These are phyloP conservation scores for Sisor rabdophorus DNA, from an alignment of 2,113 vertebrate species.

Conservation along the genomic window DNA sequence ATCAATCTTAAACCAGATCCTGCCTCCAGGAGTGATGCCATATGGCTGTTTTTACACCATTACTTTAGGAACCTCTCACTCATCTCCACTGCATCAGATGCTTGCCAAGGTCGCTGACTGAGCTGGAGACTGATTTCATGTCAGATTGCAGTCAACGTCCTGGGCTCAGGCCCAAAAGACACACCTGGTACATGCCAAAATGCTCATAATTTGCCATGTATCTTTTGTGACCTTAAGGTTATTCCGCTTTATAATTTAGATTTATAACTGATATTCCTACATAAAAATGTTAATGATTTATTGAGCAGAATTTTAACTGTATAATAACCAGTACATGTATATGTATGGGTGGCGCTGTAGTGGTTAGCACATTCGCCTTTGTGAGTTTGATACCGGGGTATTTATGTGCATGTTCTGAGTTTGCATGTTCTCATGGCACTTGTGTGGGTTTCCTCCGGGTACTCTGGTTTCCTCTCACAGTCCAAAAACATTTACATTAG, in stretches of 20 bases:
- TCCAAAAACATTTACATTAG: too few relatives aligned
- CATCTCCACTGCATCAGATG: slow-evolving; percentile 15
- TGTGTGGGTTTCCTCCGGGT: too few relatives aligned
- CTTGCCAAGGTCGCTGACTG: slow-evolving; percentile 38
- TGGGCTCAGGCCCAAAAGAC: slow-evolving; percentile 50
- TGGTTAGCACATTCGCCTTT: too few relatives aligned
- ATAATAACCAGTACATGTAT: neutral
- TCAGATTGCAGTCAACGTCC: slow-evolving; percentile 46
- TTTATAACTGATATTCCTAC: neutral
- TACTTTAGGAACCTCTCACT: slow-evolving; percentile 37
- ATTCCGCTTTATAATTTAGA: neutral
- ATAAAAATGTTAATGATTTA: slow-evolving; percentile 23
- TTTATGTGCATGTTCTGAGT: too few relatives aligned
- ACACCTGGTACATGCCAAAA: slow-evolving; percentile 56
- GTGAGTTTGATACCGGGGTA: too few relatives aligned
- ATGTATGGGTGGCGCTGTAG: too few relatives aligned
- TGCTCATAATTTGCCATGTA: slow-evolving; percentile 43
- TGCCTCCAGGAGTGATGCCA: slow-evolving; percentile 62
- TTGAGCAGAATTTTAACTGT: neutral
- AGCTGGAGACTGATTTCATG: slow-evolving; percentile 52
- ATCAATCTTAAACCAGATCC: slow-evolving; percentile 53
- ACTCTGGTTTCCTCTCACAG: too few relatives aligned
- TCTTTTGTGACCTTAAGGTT: slow-evolving; percentile 35
- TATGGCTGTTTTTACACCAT: slow-evolving; percentile 60
- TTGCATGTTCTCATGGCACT: too few relatives aligned